Evolutionary conservation across 2,797 vertebrate genomes (phyloP).

Genomic region (Sarcoramphus papa): DNA sequence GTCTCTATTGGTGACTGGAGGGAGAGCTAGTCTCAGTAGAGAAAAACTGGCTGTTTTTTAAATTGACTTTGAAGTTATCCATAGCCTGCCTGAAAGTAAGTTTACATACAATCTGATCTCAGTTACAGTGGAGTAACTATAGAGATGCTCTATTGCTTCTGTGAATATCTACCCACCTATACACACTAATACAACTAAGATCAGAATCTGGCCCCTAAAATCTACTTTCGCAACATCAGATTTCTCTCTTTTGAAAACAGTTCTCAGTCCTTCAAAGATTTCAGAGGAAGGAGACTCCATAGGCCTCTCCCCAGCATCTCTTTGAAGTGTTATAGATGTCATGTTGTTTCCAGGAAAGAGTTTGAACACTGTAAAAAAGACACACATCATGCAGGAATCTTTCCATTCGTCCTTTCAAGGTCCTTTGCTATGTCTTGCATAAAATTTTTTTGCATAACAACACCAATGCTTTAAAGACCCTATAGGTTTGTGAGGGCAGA

Average conservation of each 20-base stretch:
- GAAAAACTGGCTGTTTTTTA: neutral
- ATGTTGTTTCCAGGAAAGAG: neutral
- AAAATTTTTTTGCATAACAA: neutral
- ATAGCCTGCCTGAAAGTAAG: neutral
- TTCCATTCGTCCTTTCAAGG: neutral
- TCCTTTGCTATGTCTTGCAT: neutral
- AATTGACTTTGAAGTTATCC: neutral
- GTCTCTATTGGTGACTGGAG: neutral
- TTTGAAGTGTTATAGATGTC: neutral
- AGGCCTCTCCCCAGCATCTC: neutral
- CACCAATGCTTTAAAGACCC: neutral
- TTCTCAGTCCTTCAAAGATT: neutral
- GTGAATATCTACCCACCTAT: neutral
- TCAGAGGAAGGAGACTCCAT: neutral
- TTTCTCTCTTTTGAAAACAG: neutral
- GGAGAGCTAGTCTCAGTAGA: neutral
- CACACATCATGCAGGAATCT: neutral
- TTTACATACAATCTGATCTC: neutral
- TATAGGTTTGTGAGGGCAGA: neutral
- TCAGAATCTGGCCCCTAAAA: neutral
- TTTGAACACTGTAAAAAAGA: neutral
- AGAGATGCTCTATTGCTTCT: neutral
- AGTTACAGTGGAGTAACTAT: neutral
- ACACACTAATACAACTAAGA: neutral
- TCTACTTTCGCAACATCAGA: neutral